Conservation (phyloP, 2,888 invertebrate genomes). For the Standfussiana lucernea region DNA sequence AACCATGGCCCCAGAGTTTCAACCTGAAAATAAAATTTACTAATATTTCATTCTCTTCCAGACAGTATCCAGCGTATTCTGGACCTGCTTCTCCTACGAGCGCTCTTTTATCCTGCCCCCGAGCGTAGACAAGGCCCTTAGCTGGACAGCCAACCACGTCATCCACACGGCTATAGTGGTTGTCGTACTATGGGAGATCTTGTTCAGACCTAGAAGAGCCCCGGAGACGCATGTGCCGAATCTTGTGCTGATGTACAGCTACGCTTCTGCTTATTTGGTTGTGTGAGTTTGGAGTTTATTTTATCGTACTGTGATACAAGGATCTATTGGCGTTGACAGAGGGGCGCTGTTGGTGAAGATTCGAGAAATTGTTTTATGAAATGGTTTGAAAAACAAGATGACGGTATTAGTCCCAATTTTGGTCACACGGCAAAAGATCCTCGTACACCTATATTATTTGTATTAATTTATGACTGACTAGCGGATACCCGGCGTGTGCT, state of each 20-base stretch:
- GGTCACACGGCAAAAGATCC: no score
- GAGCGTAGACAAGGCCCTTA: slow-evolving; percentile 54
- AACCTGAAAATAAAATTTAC: background rate
- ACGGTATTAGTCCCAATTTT: no score
- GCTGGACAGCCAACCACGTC: slow-evolving; percentile 66
- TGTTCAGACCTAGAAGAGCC: slow-evolving; percentile 33
- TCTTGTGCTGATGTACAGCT: slow-evolving; percentile 24
- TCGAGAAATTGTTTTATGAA: no score
- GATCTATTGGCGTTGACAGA: no score
- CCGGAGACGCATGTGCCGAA: slow-evolving; percentile 26
- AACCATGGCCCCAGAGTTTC: no score
- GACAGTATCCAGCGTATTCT: slow-evolving; percentile 70
- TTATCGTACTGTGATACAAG: no score
- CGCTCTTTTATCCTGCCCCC: slow-evolving; percentile 70
- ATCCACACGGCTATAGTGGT: slow-evolving; percentile 70
- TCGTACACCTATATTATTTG: no score
- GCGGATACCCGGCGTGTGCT: no score
- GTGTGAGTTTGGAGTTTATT: slow-evolving; percentile 39
- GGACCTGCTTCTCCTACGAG: slow-evolving; percentile 73
- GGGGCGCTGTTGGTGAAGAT: no score
- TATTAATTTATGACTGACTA: no score
- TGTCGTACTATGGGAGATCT: slow-evolving; percentile 69
- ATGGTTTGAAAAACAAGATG: no score
- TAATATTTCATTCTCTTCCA: slow-evolving; percentile 60
- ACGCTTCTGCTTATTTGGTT: slow-evolving; percentile 15